A percentile compares a stretch with the other conserved stretches of the same genome.
Evolutionary conservation across 2,888 invertebrate genomes (phyloP).

Genomic region (Neoscelio sp.): DNA sequence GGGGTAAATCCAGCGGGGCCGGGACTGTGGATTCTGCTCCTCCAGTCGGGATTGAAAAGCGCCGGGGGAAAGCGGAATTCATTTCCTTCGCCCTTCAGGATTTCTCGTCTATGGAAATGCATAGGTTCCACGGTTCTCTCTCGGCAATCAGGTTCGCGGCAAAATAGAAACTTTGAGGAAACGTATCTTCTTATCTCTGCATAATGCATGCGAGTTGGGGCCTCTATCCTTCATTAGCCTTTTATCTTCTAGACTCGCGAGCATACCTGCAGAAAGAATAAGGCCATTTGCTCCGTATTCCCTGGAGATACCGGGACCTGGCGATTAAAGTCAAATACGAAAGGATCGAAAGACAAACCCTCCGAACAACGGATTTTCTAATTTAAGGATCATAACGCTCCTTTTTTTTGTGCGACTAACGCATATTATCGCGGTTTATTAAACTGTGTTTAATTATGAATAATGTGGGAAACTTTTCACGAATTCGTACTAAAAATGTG

Average conservation of each 20-base stretch:
- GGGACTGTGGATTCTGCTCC: constrained; percentile 42
- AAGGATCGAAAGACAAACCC: constrained; percentile 13
- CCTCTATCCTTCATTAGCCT: constrained; percentile 74
- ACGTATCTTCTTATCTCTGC: constrained; percentile 73
- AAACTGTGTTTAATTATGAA: neutral
- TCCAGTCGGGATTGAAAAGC: constrained; percentile 55
- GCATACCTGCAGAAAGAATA: constrained; percentile 53
- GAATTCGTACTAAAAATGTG: too few species aligned
- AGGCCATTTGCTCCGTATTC: constrained; percentile 55
- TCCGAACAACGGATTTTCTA: constrained; percentile 23
- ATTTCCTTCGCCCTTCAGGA: constrained; percentile 49
- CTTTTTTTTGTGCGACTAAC: constrained; percentile 20
- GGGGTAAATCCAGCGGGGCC: constrained; percentile 51
- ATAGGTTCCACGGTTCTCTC: constrained; percentile 9
- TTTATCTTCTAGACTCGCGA: constrained; percentile 63
- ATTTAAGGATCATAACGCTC: constrained; percentile 16
- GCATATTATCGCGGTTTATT: constrained; percentile 16
- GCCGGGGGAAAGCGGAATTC: constrained; percentile 50
- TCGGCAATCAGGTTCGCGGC: constrained; percentile 58
- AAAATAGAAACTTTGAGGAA: constrained; percentile 75
- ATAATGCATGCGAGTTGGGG: constrained; percentile 75
- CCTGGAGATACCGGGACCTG: constrained; percentile 54
- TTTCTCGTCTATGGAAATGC: constrained; percentile 44
- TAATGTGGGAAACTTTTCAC: too few species aligned
- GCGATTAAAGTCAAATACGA: constrained; percentile 54